Evolutionary conservation across 2,797 vertebrate species (phyloP).

Genomic region (Pogoniulus pusillus): DNA sequence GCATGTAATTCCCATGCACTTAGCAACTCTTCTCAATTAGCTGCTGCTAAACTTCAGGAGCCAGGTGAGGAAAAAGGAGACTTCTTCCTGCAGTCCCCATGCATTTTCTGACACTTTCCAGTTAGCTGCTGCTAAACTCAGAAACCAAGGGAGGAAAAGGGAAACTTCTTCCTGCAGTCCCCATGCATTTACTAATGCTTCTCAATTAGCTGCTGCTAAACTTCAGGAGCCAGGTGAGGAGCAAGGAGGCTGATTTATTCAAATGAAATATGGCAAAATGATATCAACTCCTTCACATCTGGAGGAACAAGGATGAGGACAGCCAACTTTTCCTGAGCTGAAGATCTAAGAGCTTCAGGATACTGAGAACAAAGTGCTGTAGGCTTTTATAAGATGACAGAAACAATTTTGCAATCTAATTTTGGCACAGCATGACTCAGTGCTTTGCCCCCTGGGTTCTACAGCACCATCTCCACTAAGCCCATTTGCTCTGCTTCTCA

Average conservation of each 20-base stretch:
- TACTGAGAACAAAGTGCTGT: background rate
- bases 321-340: background rate
- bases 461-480: constrained; percentile 16
- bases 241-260: background rate
- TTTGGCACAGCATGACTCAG: constrained; percentile 38
- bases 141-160: too few relatives aligned
- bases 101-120: background rate
- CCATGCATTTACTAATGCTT: too few relatives aligned
- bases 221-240: background rate
- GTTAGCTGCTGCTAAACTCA: background rate
- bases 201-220: too few relatives aligned
- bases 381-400: constrained; percentile 18
- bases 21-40: background rate
- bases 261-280: background rate
- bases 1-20: background rate
- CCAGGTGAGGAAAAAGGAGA: background rate
- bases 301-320: background rate
- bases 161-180: too few relatives aligned
- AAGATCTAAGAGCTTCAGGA: background rate
- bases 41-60: background rate
- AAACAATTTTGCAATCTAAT: constrained; percentile 48
- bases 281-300: background rate
- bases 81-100: background rate
- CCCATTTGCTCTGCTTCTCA: constrained; percentile 48
- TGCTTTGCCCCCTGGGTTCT: background rate